These are phyloP conservation scores for Oligia fasciuncula DNA, from an alignment of 2,888 invertebrate species.

Conservation along the genomic window DNA sequence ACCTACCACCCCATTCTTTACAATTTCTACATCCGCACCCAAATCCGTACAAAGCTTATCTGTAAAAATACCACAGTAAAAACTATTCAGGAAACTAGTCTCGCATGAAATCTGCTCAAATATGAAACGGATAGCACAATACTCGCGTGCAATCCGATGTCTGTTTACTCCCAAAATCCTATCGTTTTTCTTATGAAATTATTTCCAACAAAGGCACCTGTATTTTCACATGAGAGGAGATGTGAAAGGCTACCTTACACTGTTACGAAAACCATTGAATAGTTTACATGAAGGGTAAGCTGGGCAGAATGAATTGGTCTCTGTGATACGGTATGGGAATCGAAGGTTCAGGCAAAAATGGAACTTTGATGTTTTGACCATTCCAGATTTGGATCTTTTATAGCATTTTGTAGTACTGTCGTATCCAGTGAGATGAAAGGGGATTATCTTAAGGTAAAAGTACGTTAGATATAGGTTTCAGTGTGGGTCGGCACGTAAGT, in stretches of 20 bases:
- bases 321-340: conserved; percentile 37
- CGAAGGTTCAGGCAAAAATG: conserved; percentile 28
- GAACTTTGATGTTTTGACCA: conserved; percentile 44
- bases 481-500: conserved; percentile 9
- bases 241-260: conserved; percentile 21
- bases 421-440: conserved; percentile 17
- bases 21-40: not conserved
- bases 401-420: conserved; percentile 7
- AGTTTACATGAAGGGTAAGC: conserved; percentile 45
- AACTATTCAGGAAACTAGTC: conserved; percentile 10
- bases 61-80: conserved; percentile 11
- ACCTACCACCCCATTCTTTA: not conserved
- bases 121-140: conserved; percentile 42
- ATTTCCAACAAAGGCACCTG: conserved; percentile 48
- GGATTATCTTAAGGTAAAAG: conserved; percentile 29
- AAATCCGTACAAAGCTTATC: not conserved
- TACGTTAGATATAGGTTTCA: not conserved
- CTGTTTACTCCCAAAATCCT: conserved; percentile 34
- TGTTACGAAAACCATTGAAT: conserved; percentile 46
- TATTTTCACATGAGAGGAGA: conserved; percentile 50
- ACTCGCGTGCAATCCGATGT: conserved; percentile 39
- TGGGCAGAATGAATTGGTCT: conserved; percentile 43
- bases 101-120: conserved; percentile 42
- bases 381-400: conserved; percentile 31
- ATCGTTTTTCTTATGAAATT: conserved; percentile 59